Base-by-base conservation (phyloP, 2,113 vertebrate species). In the Ctenomys sociabilis region DNA sequence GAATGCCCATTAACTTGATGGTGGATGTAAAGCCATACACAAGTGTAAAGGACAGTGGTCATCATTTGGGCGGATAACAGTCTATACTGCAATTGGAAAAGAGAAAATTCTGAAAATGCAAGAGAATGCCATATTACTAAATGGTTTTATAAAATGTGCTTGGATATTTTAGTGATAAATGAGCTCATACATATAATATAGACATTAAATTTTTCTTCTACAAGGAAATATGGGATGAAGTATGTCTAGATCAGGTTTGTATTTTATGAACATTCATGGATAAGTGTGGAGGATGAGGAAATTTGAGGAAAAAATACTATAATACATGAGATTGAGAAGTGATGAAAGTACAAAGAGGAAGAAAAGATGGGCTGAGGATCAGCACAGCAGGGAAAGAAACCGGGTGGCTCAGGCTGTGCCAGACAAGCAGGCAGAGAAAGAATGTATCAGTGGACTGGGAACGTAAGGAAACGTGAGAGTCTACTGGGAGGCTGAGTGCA, bases 211-310 rank as follows among this genome's bases (percentile, higher is more conserved):
- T 54, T 75, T 63, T 88, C 16, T 22, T 61, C 5, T 63, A 16
- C 30, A 64, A 22, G 37, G 95, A 88, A 37, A 12, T 26, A 88
- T 24, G 57, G 17, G 40, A 93, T 64, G 5, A 59, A 86, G 73
- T 43, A 13, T 45, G 10, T 49, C 68, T 63, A 61, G 7, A 86
- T 61, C 40, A 80, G 3, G 13, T 21, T 86, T 83, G 1, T 13
- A 37, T 93, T 96, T 94, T 80, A n/a, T 19, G 63, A 91, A 54
- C 17, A 93, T 40, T 32, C 37, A 87, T 14, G 7, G 13, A 66
- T 63, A 84, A 87, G 2, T 37, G 7, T 43, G 1, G 6, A 81
- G 24, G 43, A 86, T 35, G 37, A 75, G 57, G 35, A 88, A 94
- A 78, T 30, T 40, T 0, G 17, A 72, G 19, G 57, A 28, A 93